Evolutionary conservation across 2,113 vertebrate species (phyloP), one percentile per base, ranked within the genome.

Genomic region (Pedionomus torquatus): DNA sequence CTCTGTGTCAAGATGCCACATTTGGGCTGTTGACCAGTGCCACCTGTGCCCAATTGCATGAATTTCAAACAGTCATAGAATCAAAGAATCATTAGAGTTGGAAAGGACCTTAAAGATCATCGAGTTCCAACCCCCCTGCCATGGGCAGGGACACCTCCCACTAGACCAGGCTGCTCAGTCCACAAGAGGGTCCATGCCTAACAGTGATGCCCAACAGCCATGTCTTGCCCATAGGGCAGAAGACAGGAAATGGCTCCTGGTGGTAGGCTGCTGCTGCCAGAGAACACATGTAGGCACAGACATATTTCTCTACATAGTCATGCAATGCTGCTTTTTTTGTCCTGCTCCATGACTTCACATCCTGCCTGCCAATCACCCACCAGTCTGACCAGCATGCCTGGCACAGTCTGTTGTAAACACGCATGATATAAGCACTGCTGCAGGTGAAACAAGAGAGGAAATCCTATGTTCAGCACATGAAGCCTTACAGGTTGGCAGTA

Each of bases 341-440:
- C 39, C 83, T 76, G 71, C 46, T 81, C 39, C 31, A 2, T 70
- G 68, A 77, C 51, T 55, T 61, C 60, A 83, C 55, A 81, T 95
- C 89, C 91, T 91, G 91, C 58, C 43, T 51, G 37, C 72, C 65
- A 54, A 37, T 44, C 68, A 44, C 79, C 44, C 80, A 52, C 54
- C 48, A 41, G 65, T 19, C 43, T 9, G 49, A 37, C 46, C 44
- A 18, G 52, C 1, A 11, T 37, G 66, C 70, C 49, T 77, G 68
- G 66, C 66, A 72, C n/a, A n/a, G n/a, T n/a, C 70, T 72, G 33
- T 10, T 65, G n/a, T 83, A 83, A 88, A 69, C 33, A 72, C 0
- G 0, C 0, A 0, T 6, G 43, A 78, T 30, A 8, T 13, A 65
- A 78, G 13, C 4, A 5, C 39, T 2, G 7, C 60, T 63, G 55